Evolutionary conservation across 1,140 invertebrate genomes (phyloP).

Genomic region (Lasaia peninsularis): DNA sequence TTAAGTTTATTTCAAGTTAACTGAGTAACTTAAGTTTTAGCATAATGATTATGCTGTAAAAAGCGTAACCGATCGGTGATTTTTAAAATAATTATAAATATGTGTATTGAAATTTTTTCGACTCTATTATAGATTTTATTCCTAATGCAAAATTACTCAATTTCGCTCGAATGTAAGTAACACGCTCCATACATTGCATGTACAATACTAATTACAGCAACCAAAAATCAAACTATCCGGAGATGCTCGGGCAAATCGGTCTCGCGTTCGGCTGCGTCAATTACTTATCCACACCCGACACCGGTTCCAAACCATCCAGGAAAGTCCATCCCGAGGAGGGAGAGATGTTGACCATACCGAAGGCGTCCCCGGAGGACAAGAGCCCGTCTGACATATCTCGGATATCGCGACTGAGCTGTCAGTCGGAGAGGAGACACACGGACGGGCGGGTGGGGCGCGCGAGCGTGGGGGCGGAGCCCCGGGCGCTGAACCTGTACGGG

Average conservation of each 20-base stretch:
- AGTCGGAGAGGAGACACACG: conserved; percentile 4
- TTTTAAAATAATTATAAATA: too few species aligned
- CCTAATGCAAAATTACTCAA: too few species aligned
- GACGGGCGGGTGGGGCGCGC: neutral
- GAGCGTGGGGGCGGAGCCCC: conserved; percentile 36
- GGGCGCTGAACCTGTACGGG: conserved; percentile 58
- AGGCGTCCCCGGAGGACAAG: conserved; percentile 58
- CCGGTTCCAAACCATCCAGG: conserved; percentile 41
- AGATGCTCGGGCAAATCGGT: conserved; percentile 75
- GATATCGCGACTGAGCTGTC: conserved; percentile 45
- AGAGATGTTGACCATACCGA: conserved; percentile 54
- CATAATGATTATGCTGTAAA: too few species aligned
- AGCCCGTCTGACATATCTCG: conserved; percentile 59
- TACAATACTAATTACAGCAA: conserved; percentile 42
- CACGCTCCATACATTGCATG: conserved; percentile 12
- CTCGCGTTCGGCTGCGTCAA: conserved; percentile 75
- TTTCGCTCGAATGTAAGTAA: conserved; percentile 17
- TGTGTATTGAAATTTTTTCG: too few species aligned
- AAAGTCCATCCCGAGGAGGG: conserved; percentile 61
- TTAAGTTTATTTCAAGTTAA: too few species aligned
- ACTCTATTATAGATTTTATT: too few species aligned
- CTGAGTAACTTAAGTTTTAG: too few species aligned
- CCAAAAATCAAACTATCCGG: conserved; percentile 74
- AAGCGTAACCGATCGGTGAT: too few species aligned
- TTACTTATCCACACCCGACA: conserved; percentile 59